Conservation (phyloP, 2,888 invertebrate genomes). For the Diadromus collaris region DNA sequence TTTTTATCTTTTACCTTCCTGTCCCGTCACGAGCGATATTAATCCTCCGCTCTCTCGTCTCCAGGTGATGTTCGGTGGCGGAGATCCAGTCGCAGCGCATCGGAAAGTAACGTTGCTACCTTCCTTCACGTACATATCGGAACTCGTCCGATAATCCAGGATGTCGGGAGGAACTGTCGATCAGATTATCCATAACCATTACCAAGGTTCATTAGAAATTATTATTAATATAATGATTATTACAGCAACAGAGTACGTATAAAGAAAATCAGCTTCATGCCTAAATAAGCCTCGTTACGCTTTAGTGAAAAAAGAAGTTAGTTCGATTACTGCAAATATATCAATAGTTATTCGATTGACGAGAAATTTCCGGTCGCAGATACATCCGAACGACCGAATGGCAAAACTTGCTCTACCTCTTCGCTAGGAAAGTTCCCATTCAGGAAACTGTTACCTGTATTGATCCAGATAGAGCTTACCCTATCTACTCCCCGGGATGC, state of each 20-base stretch:
- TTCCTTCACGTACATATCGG: slow-evolving; percentile 89
- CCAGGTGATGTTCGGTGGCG: slow-evolving; percentile 91
- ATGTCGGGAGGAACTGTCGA: slow-evolving; percentile 89
- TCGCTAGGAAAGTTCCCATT: neutral
- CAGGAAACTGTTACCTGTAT: neutral
- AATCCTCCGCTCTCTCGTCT: slow-evolving; percentile 87
- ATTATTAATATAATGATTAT: neutral
- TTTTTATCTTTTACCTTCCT: slow-evolving; percentile 74
- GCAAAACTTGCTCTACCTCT: neutral
- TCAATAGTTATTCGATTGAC: neutral
- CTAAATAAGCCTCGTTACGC: neutral
- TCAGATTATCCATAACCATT: slow-evolving; percentile 23
- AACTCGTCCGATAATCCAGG: slow-evolving; percentile 87
- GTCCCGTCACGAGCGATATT: slow-evolving; percentile 80
- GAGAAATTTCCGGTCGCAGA: neutral
- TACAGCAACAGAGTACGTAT: neutral
- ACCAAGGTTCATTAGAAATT: neutral
- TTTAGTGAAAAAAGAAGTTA: neutral
- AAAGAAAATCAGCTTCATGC: neutral
- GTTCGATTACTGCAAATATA: neutral
- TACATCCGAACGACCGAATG: neutral
- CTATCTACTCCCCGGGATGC: neutral
- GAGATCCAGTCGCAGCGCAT: slow-evolving; percentile 91
- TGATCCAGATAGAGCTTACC: neutral
- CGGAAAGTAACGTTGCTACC: slow-evolving; percentile 88